phyloP scores from a whole-genome alignment of 2,113 vertebrate genomes.

The Oreochromis spilurus region DNA sequence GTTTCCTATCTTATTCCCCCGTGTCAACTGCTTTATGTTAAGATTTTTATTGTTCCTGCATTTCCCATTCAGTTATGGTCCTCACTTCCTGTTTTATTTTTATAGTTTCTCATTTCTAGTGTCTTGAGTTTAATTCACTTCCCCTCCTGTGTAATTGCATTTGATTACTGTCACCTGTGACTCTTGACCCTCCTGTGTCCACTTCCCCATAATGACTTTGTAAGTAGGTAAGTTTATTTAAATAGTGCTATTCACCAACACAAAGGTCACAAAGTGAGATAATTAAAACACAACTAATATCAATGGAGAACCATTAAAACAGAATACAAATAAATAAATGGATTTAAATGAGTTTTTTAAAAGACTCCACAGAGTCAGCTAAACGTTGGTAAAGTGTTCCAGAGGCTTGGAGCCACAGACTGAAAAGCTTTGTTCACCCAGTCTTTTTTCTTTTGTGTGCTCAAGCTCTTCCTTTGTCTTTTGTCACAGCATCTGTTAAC shows the following conservation, averaged over 20 bases:
- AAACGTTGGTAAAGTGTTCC: not conserved
- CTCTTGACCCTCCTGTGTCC: not conserved
- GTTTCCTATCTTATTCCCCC: not conserved
- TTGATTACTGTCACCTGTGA: not conserved
- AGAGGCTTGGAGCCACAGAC: not conserved
- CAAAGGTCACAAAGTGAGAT: not conserved
- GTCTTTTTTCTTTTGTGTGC: not conserved
- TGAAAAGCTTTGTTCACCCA: not conserved
- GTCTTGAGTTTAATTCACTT: not conserved
- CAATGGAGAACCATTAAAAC: not conserved
- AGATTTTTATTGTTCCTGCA: not conserved
- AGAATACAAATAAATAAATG: not conserved
- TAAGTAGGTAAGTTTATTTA: not conserved
- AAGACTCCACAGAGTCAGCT: not conserved
- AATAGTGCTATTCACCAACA: not conserved
- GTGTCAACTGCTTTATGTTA: not conserved
- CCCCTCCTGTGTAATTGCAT: not conserved
- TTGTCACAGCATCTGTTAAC: not conserved
- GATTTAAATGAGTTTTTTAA: not conserved
- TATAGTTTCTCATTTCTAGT: not conserved
- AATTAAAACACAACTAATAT: not conserved
- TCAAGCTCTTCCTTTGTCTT: not conserved
- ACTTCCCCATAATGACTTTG: not conserved
- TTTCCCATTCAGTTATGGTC: not conserved
- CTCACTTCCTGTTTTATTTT: not conserved